phyloP scores from a whole-genome alignment of 2,888 invertebrate genomes.

The Panzeria rudis region DNA sequence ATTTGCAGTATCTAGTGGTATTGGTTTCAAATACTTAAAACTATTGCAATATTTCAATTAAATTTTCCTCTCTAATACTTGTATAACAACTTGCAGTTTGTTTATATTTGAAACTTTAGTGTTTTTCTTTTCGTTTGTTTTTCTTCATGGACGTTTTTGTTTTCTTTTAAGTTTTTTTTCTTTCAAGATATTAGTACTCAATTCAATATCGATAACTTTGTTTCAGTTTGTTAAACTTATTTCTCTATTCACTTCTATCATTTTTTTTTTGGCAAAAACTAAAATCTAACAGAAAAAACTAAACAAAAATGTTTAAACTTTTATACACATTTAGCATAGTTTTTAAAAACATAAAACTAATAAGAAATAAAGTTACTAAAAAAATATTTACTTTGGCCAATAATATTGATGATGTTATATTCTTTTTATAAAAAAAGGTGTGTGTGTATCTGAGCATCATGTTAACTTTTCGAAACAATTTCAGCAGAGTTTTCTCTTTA shows the following conservation, averaged over 20 bases:
- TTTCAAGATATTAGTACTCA: slow-evolving; percentile 44
- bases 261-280: not conserved
- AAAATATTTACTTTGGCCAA: slow-evolving; percentile 12
- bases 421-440: not conserved
- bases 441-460: not conserved
- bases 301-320: slow-evolving; percentile 52
- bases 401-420: slow-evolving; percentile 23
- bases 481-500: slow-evolving; percentile 2
- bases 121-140: slow-evolving; percentile 13
- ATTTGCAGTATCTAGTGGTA: not conserved
- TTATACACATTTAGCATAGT: slow-evolving; percentile 22
- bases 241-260: not conserved
- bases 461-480: slow-evolving; percentile 6
- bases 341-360: not conserved
- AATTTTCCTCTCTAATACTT: slow-evolving; percentile 39
- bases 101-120: slow-evolving; percentile 35
- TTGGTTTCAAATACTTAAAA: slow-evolving; percentile 25
- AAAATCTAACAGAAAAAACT: slow-evolving; percentile 38
- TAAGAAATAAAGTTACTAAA: not conserved
- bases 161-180: slow-evolving; percentile 25
- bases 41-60: slow-evolving; percentile 60
- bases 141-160: slow-evolving; percentile 20
- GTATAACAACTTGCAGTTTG: slow-evolving; percentile 50
- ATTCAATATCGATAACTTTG: slow-evolving; percentile 65
- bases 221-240: slow-evolving; percentile 48